Base-by-base conservation (phyloP, 2,888 invertebrate genomes). In the Aromia moschata region DNA sequence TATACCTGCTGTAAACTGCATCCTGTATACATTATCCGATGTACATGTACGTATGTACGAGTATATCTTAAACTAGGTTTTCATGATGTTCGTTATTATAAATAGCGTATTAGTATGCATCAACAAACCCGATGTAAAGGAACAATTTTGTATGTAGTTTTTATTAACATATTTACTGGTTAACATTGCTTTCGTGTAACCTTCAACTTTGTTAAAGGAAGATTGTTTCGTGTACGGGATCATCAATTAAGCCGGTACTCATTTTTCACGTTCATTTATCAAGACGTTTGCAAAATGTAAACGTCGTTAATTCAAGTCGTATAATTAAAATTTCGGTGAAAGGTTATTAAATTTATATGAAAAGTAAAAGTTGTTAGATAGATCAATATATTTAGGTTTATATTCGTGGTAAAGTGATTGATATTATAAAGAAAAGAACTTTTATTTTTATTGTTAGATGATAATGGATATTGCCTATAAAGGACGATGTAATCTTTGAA, bases 311-410 rank as follows among this genome's bases (percentile, higher is more conserved):
- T n/a, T 17, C 17, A 17, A 17, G 10, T 40, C 17, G 40, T 40
- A 17, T 14, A 0, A 20, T 20, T 16, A 20, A 20, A 43, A 11
- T 20, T 43, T 43, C 17, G 25, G 43, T 43, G 43, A 43, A 43
- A 41, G 41, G 17, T 41, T 17, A 17, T 4, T 33, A 33, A 11
- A 41, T 41, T 41, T 18, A 41, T 41, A 7, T 17, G 10, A 41
- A 41, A 41, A 43, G 43, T 43, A 43, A 43, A 43, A 43, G 43
- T 25, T n/a, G 2, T 43, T 43, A 43, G 3, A 25, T 25, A 25
- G 3, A n/a, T n/a, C n/a, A n/a, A n/a, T n/a, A n/a, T n/a, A n/a
- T n/a, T n/a, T n/a, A n/a, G n/a, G n/a, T n/a, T n/a, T n/a, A n/a
- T n/a, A n/a, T n/a, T n/a, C n/a, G n/a, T n/a, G n/a, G n/a, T n/a